Evolutionary conservation across 2,113 vertebrate species (phyloP).

Genomic region (Hypanus sabinus): DNA sequence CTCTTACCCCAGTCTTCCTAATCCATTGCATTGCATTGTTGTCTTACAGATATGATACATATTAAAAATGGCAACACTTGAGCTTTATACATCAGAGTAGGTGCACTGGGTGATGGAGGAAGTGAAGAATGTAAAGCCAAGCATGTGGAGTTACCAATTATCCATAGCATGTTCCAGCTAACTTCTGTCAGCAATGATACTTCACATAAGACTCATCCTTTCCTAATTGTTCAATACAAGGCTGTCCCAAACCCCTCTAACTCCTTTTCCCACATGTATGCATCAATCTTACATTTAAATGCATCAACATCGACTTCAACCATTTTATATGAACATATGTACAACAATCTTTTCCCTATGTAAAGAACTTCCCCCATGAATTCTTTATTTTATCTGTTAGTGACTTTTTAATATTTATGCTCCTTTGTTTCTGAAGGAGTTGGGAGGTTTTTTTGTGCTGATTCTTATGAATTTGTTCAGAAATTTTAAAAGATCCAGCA

Average conservation of each 20-base stretch:
- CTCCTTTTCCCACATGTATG: not conserved
- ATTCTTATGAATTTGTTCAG: not conserved
- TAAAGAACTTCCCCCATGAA: not conserved
- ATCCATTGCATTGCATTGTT: not conserved
- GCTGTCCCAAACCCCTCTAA: not conserved
- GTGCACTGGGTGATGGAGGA: not conserved
- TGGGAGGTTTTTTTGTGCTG: not conserved
- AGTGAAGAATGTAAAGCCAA: not conserved
- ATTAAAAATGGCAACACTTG: not conserved
- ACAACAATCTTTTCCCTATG: not conserved
- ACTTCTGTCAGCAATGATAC: not conserved
- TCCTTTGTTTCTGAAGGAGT: not conserved
- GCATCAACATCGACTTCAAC: not conserved
- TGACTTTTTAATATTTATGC: not conserved
- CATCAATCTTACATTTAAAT: conserved; percentile 1
- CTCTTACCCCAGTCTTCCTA: not conserved
- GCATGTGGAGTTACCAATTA: not conserved
- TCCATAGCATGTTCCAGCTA: not conserved
- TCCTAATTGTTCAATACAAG: not conserved
- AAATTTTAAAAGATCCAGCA: not conserved
- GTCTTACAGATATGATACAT: not conserved
- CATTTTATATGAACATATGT: not conserved
- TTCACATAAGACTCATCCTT: not conserved
- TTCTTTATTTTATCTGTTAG: conserved; percentile 4
- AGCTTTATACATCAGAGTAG: not conserved